These are phyloP conservation scores for Leguminivora glycinivorella DNA, from an alignment of 1,140 invertebrate species.

Conservation along the genomic window DNA sequence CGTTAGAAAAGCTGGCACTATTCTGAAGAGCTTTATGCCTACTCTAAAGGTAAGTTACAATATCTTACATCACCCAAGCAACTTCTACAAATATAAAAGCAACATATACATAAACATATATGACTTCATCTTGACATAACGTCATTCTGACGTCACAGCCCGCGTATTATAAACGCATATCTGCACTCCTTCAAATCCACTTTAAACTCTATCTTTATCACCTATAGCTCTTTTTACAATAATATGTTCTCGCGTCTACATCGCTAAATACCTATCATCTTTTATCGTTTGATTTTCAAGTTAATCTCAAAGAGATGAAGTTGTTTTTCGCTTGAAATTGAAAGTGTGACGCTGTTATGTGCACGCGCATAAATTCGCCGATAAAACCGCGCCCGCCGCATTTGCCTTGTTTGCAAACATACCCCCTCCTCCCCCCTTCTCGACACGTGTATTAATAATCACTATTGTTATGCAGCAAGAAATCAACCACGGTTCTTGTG, in stretches of 20 bases:
- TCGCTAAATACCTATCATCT: neutral
- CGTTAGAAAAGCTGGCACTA: too few species aligned
- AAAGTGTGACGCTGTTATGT: neutral
- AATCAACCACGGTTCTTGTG: too few species aligned
- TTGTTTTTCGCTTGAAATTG: neutral
- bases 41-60: neutral
- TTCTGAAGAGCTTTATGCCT: too few species aligned
- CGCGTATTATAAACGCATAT: neutral
- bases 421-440: neutral
- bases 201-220: neutral
- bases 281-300: neutral
- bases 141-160: slow-evolving; percentile 8
- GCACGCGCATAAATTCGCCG: slow-evolving; percentile 9
- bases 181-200: neutral
- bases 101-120: neutral
- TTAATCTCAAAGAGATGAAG: neutral
- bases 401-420: slow-evolving; percentile 24
- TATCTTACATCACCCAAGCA: neutral
- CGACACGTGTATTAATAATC: slow-evolving; percentile 25
- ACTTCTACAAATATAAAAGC: neutral
- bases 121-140: neutral
- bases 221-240: neutral
- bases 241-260: neutral
- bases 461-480: neutral
- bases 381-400: neutral